These are phyloP conservation scores for Pollenia amentaria DNA, from an alignment of 2,888 invertebrate species.

Conservation along the genomic window DNA sequence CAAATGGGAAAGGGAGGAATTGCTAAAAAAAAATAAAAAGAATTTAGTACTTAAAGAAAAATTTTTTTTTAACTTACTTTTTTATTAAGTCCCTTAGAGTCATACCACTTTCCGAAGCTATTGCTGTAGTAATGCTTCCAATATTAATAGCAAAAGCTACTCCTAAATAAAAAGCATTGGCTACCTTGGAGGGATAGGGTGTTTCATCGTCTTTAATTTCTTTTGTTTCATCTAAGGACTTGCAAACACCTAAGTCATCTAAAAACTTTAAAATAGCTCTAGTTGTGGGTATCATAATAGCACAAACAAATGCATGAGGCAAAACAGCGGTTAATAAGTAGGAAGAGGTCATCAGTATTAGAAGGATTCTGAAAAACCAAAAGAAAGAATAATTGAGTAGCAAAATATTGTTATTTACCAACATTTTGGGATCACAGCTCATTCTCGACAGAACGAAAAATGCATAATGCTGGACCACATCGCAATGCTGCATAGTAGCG, in stretches of 20 bases:
- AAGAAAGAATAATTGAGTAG: background rate
- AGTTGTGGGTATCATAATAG: conserved; percentile 49
- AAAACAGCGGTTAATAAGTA: conserved; percentile 29
- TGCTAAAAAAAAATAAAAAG: background rate
- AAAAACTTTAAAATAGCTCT: conserved; percentile 30
- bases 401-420: background rate
- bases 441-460: background rate
- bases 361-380: conserved; percentile 14
- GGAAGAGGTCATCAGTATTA: conserved; percentile 19
- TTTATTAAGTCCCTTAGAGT: conserved; percentile 8
- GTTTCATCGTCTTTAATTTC: conserved; percentile 48
- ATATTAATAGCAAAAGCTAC: conserved; percentile 62
- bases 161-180: conserved; percentile 61
- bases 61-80: conserved; percentile 18
- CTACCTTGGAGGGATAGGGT: conserved; percentile 59
- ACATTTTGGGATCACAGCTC: conserved; percentile 42
- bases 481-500: conserved; percentile 25
- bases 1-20: background rate
- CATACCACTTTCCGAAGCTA: conserved; percentile 46
- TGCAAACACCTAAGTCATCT: conserved; percentile 34
- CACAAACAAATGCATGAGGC: conserved; percentile 59
- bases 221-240: conserved; percentile 7
- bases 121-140: conserved; percentile 36
- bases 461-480: conserved; percentile 3
- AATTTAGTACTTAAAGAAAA: background rate